Conservation (phyloP, 53 echinoderm and acorn worm genomes). For the Echinarachnius parma region DNA sequence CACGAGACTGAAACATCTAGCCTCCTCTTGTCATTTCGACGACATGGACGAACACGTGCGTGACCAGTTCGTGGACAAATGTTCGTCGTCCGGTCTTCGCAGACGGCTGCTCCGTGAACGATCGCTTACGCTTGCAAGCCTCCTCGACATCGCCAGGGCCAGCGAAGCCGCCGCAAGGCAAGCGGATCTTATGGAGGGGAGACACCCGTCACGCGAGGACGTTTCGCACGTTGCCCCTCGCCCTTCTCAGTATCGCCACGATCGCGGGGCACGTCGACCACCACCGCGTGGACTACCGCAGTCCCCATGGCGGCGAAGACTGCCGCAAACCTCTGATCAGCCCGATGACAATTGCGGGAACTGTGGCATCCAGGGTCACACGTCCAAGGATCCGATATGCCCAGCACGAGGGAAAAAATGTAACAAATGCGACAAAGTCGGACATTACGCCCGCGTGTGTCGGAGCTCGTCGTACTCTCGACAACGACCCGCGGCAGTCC, state of each 20-base stretch:
- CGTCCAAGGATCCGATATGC: not conserved
- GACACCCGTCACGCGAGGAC: not conserved
- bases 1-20: not conserved
- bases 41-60: not conserved
- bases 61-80: conserved; percentile 20
- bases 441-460: not conserved
- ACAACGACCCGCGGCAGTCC: not conserved
- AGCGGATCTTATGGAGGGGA: not conserved
- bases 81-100: not conserved
- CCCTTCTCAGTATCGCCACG: not conserved
- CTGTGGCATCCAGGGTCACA: not conserved
- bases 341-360: not conserved
- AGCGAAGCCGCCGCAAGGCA: conserved; percentile 7
- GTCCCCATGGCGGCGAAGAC: not conserved
- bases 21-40: not conserved
- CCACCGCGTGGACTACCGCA: not conserved
- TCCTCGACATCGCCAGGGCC: conserved; percentile 14
- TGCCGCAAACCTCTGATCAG: not conserved
- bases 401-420: not conserved
- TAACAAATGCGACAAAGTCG: not conserved
- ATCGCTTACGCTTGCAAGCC: not conserved
- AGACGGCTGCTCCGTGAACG: conserved; percentile 9
- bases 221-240: not conserved
- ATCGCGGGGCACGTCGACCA: not conserved
- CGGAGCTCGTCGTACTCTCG: not conserved